Evolutionary conservation across 2,888 invertebrate genomes (phyloP), one percentile per base, ranked within the genome.

Genomic region (Rugalucina vietnamica): DNA sequence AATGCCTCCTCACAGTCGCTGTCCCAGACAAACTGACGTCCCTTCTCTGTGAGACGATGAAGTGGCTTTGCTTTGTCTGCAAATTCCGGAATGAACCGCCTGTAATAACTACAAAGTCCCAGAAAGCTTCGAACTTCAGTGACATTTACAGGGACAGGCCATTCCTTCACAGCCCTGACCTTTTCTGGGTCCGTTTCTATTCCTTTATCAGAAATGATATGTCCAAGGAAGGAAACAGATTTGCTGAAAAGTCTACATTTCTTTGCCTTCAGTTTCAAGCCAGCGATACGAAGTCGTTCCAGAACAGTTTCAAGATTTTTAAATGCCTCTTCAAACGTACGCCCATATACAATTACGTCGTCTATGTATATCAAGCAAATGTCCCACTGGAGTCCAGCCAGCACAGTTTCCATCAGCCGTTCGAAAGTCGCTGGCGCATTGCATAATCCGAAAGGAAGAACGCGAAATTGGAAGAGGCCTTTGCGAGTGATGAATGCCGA

Each of bases 361-460:
- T 43, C 43, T 8, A 43, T 8, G 18, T 43, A 43, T 12, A 43
- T 43, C 18, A 43, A 43, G 43, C 43, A 43, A 12, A 43, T 43
- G 8, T 43, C 10, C 43, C 43, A 43, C 8, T 43, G 43, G 18
- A 43, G 43, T 8, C 43, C 43, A 12, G 43, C 43, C 18, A 43
- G 18, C 8, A 43, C 43, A 12, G 43, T 43, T 18, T 43, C 43
- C 43, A 43, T 43, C 18, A 43, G 18, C 10, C 43, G 43, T 43
- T 43, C 43, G 18, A 43, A 43, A 12, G 43, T 88, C n/a, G 84
- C 75, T 36, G 90, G 89, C 18, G 87, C 85, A 49, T 73, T 79
- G 4, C 57, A 57, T 8, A 77, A 65, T 12, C 77, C 93, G 86
- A 94, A 93, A 1, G 90, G 90, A 85, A 92, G 88, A 0, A 88